Base-by-base conservation (phyloP, 2,888 invertebrate species). In the Dolichopus griseipennis region DNA sequence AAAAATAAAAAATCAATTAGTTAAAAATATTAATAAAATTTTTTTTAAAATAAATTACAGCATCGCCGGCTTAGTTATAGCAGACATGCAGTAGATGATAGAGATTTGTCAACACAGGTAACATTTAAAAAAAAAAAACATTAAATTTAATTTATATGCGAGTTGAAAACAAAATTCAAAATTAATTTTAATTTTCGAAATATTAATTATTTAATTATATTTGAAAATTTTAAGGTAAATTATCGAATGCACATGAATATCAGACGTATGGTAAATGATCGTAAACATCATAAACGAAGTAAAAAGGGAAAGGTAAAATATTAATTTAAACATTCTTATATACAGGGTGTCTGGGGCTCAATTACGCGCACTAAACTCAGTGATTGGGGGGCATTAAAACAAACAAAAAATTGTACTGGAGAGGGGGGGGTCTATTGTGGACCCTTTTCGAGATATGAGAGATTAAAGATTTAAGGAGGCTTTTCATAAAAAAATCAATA, bases 191-290 rank as follows among this genome's bases (percentile, higher is more conserved):
- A n/a, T n/a, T n/a, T n/a, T n/a, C n/a, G 61, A 6, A 61, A n/a
- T n/a, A n/a, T n/a, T n/a, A n/a, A n/a, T n/a, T 10, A 62, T 21
- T 4, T 20, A 21, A 20, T 20, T 20, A 22, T 9, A 62, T 20
- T 20, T 20, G 4, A 62, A 52, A 20, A 15, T 18, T 67, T 22
- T 67, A 10, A 81, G 80, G 87, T 89, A 71, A 93, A 92, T 84
- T 93, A 95, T 82, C 90, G 90, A 81, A 91, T 92, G 82, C 93
- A 93, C 81, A 91, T 92, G 88, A 94, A 94, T 78, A 93, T 93
- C 78, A 85, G 94, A 68, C 86, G 93, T 65, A 85, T 95, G 81
- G 90, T 94, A 68, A 93, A 92, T 72, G 93, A 93, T 78, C 88
- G 91, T 75, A 91, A 91, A 77, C 90, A 92, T 79, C 92, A 92